These are phyloP conservation scores for Chitala chitala DNA, from an alignment of 2,113 vertebrate genomes.

Conservation along the genomic window DNA sequence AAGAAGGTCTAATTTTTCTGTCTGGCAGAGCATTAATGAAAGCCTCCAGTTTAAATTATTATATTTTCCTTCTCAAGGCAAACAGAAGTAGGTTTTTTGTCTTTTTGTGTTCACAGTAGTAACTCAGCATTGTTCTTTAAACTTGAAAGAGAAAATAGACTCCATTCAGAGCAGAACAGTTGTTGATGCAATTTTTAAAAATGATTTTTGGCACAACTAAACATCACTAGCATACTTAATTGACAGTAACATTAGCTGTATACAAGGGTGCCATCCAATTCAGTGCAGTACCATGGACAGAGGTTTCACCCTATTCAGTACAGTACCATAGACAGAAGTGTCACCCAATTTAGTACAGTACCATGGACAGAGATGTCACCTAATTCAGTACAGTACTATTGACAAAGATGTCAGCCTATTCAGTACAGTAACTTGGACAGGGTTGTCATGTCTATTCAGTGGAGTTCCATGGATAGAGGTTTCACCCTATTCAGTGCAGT, in stretches of 20 bases:
- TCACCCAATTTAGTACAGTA: not conserved
- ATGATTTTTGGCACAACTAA: no score
- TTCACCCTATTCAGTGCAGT: no score
- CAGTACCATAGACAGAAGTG: no score
- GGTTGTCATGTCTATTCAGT: no score
- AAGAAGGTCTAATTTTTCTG: conserved; percentile 3
- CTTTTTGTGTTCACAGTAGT: not conserved
- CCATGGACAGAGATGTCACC: not conserved
- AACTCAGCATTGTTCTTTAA: not conserved
- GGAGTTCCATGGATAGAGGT: no score
- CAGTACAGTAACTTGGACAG: no score
- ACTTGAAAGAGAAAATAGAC: not conserved
- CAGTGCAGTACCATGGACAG: no score
- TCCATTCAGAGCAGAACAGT: not conserved
- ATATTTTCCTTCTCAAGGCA: not conserved
- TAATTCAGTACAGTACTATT: not conserved
- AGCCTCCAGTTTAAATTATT: not conserved
- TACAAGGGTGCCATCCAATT: no score
- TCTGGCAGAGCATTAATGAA: conserved; percentile 5
- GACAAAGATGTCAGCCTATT: no score
- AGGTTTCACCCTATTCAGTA: no score
- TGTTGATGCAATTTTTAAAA: not conserved
- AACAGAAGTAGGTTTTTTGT: not conserved
- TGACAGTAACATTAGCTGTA: no score
- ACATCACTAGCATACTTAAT: no score